Evolutionary conservation across 2,888 invertebrate genomes (phyloP).

Genomic region (Hydrotaea diabolus): DNA sequence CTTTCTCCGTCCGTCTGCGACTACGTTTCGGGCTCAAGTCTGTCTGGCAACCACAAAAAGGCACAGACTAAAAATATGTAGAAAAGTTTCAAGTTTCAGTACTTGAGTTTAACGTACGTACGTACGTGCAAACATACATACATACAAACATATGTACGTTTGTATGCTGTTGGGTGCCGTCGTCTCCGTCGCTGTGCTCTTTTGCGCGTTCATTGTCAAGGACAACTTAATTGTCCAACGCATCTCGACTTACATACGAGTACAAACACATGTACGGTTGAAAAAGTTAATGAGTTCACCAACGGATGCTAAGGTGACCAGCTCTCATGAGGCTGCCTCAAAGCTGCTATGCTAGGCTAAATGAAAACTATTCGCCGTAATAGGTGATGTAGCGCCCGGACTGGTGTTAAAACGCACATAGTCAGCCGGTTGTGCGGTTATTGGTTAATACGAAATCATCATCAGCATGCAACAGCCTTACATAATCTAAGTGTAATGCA

Average conservation of each 20-base stretch:
- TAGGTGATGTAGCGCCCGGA: neutral
- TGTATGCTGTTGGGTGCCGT: too few relatives aligned
- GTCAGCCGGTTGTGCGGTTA: neutral
- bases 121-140: conserved; percentile 13
- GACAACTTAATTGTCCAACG: conserved; percentile 66
- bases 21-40: conserved; percentile 20
- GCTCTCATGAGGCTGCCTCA: neutral
- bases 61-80: conserved; percentile 31
- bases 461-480: conserved; percentile 15
- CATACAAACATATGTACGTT: neutral
- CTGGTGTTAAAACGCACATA: conserved; percentile 7
- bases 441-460: conserved; percentile 4
- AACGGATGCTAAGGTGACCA: conserved; percentile 20
- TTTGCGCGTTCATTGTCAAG: conserved; percentile 68
- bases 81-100: conserved; percentile 64
- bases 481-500: conserved; percentile 20
- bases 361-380: too few relatives aligned
- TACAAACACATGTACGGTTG: neutral
- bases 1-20: neutral
- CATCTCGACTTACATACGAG: neutral
- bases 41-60: conserved; percentile 11
- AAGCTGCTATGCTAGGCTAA: too few relatives aligned
- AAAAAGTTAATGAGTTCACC: conserved; percentile 48
- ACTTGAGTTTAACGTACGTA: neutral
- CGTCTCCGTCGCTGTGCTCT: conserved; percentile 7